Evolutionary conservation across 2,797 vertebrate genomes (phyloP), one percentile per base, ranked within the genome.

Genomic region (Coregonus suidteri): DNA sequence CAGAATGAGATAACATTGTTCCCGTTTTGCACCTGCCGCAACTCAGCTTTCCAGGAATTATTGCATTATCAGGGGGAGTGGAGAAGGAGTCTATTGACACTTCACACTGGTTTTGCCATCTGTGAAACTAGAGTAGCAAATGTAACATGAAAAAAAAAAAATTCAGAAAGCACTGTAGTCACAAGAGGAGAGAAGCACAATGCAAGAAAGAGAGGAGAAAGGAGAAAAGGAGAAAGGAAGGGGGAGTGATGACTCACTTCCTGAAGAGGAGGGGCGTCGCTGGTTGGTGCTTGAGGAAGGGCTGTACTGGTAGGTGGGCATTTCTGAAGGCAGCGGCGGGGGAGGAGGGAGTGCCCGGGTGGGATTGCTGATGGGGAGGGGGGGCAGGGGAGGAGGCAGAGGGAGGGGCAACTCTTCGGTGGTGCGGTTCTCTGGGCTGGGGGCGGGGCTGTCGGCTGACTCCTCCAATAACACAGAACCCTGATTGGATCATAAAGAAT

Each of bases 251-350:
- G 70, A 96, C 98, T 98, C 92, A 98, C 97, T 99, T 95, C 96
- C 96, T 0, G 95, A 95, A 72, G 97, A 98, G 11, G 97, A 97
- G 35, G 89, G 88, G 35, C 96, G 95, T 30, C 96, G 94, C 76
- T 95, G 94, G 69, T 90, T 88, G 16, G 86, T 81, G n/a, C 80
- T 41, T 34, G 1, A 85, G 13, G 85, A 59, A 1, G 89, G 73
- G 3, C 90, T 77, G 1, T 91, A 85, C 83, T 90, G 18, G 82
- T 86, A 78, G 82, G 81, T 35, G 51, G 89, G 92, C 0, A 53
- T 75, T 73, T 91, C 92, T 1, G 92, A 78, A 66, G 88, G 87
- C 34, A 88, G 91, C 0, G 91, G 91, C 0, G 96, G 95, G 0
- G 95, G 95, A 0, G 96, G 96, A 81, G 96, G 95, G 0, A 96